Conservation (phyloP, 2,113 vertebrate genomes). For the Python bivittatus region DNA sequence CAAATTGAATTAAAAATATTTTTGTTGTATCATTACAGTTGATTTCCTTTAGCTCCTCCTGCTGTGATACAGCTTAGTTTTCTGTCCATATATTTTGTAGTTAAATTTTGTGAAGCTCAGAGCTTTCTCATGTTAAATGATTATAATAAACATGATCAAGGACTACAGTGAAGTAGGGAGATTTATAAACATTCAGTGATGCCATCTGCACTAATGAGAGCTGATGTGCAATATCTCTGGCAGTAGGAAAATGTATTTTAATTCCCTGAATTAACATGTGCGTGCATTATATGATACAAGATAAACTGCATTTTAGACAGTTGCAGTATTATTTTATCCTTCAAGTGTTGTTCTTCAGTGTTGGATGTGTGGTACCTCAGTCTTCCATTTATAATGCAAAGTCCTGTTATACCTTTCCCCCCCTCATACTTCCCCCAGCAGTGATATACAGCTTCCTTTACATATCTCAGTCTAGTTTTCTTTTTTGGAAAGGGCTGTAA, state of each 20-base stretch:
- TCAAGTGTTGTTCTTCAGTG: not conserved
- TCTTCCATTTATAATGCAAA: not conserved
- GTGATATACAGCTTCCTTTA: slow-evolving; percentile 8
- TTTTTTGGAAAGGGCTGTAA: not conserved
- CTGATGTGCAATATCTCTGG: fast-evolving
- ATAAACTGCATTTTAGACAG: not conserved
- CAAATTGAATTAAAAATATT: not conserved
- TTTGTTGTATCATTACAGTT: not conserved
- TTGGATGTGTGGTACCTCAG: not conserved
- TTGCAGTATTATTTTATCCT: not conserved
- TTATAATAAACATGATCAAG: not conserved
- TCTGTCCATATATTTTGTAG: not conserved
- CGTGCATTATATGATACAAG: not conserved
- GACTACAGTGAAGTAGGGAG: not conserved
- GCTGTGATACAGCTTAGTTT: not conserved
- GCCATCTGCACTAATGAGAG: not conserved
- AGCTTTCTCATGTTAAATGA: not conserved
- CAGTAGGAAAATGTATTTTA: not conserved
- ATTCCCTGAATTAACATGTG: not conserved
- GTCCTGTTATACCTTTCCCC: no score
- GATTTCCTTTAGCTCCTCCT: slow-evolving; percentile 11
- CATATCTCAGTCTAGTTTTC: slow-evolving; percentile 3
- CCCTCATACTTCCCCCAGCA: not conserved
- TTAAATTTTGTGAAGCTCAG: not conserved
- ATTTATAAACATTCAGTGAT: not conserved